A percentile compares a stretch with the other conserved stretches of the same genome.
phyloP scores from a whole-genome alignment of 2,113 vertebrate genomes.

The Paracanthobrama guichenoti region DNA sequence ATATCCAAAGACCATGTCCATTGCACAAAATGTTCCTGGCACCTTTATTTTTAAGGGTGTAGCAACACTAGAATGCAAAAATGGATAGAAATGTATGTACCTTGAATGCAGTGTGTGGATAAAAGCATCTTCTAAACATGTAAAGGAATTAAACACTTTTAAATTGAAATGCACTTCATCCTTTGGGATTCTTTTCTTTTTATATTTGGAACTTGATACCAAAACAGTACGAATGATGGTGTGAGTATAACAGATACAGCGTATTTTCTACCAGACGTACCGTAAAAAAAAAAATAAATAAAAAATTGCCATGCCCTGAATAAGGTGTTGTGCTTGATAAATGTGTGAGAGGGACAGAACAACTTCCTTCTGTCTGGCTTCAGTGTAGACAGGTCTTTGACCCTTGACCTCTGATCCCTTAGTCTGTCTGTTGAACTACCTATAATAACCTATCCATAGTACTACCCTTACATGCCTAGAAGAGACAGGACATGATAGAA shows the following conservation, averaged over 20 bases:
- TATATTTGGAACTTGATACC: background rate
- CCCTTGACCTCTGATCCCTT: constrained; percentile 11
- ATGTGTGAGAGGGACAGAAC: background rate
- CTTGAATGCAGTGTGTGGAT: no score
- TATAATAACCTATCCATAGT: background rate
- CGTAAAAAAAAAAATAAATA: background rate
- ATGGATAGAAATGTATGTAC: no score
- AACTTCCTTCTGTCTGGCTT: background rate
- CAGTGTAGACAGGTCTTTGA: constrained; percentile 17
- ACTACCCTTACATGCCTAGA: background rate
- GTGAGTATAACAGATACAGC: background rate
- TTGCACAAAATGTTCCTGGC: no score
- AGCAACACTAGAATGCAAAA: no score
- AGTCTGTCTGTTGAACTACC: background rate
- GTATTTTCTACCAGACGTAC: background rate
- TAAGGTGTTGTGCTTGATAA: background rate
- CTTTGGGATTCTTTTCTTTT: background rate
- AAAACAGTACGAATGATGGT: background rate
- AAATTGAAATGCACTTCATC: background rate
- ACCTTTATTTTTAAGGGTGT: no score
- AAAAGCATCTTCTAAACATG: no score
- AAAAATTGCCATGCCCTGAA: background rate
- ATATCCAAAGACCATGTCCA: no score
- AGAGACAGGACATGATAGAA: background rate
- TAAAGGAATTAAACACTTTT: no score